phyloP scores from a whole-genome alignment of 2,797 vertebrate species.

The Danio kyathit region DNA sequence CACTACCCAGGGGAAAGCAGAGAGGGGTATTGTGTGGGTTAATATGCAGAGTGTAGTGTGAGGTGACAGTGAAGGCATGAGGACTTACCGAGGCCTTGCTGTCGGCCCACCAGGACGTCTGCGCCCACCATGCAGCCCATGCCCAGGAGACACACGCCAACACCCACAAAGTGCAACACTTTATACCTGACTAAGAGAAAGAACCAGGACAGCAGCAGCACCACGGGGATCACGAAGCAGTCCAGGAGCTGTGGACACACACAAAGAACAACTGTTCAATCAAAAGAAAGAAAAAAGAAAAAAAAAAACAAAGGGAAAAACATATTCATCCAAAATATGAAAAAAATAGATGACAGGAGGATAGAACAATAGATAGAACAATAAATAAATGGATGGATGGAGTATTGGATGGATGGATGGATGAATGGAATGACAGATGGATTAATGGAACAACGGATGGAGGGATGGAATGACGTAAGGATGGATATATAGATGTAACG shows the following conservation, averaged over 20 bases:
- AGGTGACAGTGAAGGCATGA: background rate
- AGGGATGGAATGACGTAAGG: too few species aligned
- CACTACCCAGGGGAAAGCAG: conserved; percentile 28
- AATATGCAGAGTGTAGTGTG: background rate
- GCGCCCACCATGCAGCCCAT: conserved; percentile 95
- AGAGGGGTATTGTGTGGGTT: conserved; percentile 31
- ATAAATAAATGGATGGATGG: too few species aligned
- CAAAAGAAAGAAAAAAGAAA: too few species aligned
- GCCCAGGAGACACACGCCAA: conserved; percentile 91
- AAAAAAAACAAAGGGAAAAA: too few species aligned
- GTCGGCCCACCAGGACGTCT: conserved; percentile 89
- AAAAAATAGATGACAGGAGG: too few species aligned
- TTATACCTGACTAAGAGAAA: conserved; percentile 96
- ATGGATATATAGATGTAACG: too few species aligned
- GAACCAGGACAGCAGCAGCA: conserved; percentile 95
- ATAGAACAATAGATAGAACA: too few species aligned
- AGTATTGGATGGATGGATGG: too few species aligned
- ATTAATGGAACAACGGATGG: too few species aligned
- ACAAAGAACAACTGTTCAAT: too few species aligned
- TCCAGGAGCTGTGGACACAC: conserved; percentile 84
- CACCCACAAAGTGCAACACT: conserved; percentile 89
- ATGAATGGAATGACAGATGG: too few species aligned
- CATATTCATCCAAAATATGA: too few species aligned
- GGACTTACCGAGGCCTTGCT: conserved; percentile 89
- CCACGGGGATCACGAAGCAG: conserved; percentile 93